Conservation (phyloP, 2,113 vertebrate species). For the Choloepus hoffmanni region DNA sequence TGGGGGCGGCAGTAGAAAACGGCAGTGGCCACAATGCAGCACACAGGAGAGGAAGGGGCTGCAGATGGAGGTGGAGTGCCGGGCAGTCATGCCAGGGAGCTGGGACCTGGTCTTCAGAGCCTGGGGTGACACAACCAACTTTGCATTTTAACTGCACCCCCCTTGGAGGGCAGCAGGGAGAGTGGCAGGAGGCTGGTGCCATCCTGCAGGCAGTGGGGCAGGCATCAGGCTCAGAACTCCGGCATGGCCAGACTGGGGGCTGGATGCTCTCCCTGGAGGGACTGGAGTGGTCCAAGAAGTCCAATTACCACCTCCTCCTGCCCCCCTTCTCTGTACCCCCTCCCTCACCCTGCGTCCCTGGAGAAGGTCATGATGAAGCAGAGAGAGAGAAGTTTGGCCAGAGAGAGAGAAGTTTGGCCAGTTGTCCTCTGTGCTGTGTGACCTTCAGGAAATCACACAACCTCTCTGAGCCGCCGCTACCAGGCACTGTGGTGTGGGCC, state of each 20-base stretch:
- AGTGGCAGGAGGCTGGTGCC: not conserved
- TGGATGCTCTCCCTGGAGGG: not conserved
- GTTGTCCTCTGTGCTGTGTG: not conserved
- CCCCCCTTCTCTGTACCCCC: too few species aligned
- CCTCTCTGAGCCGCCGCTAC: not conserved
- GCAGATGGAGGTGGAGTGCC: not conserved
- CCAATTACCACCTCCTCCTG: not conserved
- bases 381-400: not conserved
- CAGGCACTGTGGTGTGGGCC: not conserved
- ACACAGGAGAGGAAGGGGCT: accelerated
- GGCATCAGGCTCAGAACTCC: not conserved
- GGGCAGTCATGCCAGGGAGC: not conserved
- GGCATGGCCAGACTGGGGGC: accelerated
- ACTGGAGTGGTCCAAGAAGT: too few species aligned
- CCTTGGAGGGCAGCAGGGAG: not conserved
- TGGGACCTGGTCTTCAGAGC: not conserved
- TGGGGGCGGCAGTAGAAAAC: too few species aligned
- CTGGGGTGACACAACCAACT: accelerated
- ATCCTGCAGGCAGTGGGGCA: accelerated
- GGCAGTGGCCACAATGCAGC: not conserved
- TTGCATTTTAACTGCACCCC: not conserved
- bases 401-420: not conserved
- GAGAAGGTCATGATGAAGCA: not conserved
- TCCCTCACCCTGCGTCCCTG: too few species aligned
- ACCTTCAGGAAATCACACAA: not conserved